Evolutionary conservation across 2,888 invertebrate species (phyloP), one percentile per base, ranked within the genome.

Genomic region (Chironomus riparius): DNA sequence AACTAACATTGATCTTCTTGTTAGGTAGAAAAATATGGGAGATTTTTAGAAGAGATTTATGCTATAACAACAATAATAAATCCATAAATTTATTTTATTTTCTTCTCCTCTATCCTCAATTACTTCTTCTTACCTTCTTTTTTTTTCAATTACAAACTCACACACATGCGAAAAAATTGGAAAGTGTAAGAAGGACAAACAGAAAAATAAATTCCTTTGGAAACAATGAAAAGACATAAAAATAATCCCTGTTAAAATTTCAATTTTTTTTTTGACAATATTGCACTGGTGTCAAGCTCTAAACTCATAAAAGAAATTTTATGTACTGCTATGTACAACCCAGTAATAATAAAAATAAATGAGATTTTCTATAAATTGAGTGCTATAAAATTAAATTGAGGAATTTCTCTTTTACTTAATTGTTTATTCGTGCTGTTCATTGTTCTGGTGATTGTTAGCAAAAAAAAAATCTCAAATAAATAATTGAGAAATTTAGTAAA

Each of bases 61-160:
- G 47, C 65, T 62, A 61, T 38, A 73, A 62, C 72, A 73, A 73
- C 72, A 73, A 73, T 73, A 73, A 62, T 73, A 73, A 73, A 73
- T 73, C 71, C 56, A 71, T 71, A 71, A 71, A 71, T 71, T 71
- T 71, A 71, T 50, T 71, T 70, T n/a, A n/a, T n/a, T n/a, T n/a
- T n/a, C n/a, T n/a, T n/a, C n/a, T 71, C 56, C 24, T 61, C 72
- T 73, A 21, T 61, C 62, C 28, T n/a, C n/a, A 18, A 18, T 21
- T 62, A 21, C 62, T 62, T 62, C 13, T 12, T 62, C 22, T 62
- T 65, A 65, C 18, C 65, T 65, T 10, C 24, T 22, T 24, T n/a
- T 62, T 10, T 18, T 65, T 65, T 65, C 65, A 65, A 65, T 65
- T 65, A 65, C 65, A 56, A 62, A 22, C 12, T 21, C 13, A 56